Conservation (phyloP, 1,140 invertebrate genomes). For the Cotesia vestalis region DNA sequence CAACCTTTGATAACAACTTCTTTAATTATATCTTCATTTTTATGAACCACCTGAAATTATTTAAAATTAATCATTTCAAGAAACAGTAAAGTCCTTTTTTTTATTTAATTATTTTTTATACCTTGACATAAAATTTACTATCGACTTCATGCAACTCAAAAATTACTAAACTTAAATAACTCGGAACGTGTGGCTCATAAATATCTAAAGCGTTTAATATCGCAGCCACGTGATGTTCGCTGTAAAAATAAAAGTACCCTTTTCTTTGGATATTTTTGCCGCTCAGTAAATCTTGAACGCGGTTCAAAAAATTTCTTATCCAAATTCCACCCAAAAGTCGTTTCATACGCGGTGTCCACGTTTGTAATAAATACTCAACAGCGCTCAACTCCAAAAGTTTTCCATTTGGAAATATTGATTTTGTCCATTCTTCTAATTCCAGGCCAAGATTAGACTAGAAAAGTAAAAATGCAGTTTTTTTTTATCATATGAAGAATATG, state of each 20-base stretch:
- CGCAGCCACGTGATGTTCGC: slow-evolving; percentile 78
- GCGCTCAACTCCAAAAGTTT: slow-evolving; percentile 63
- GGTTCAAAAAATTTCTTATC: slow-evolving; percentile 66
- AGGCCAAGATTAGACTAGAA: slow-evolving; percentile 16
- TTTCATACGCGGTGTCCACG: slow-evolving; percentile 57
- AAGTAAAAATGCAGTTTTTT: background rate
- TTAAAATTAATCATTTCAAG: background rate
- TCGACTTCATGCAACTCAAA: slow-evolving; percentile 50
- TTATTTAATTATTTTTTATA: slow-evolving; percentile 17
- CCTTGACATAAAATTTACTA: slow-evolving; percentile 43
- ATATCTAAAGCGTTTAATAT: slow-evolving; percentile 72
- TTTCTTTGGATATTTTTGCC: slow-evolving; percentile 58
- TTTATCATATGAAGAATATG: background rate
- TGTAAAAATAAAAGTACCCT: slow-evolving; percentile 71
- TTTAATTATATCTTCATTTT: slow-evolving; percentile 23
- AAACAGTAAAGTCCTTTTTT: too few relatives aligned
- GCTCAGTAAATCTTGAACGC: slow-evolving; percentile 50
- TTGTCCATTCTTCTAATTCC: slow-evolving; percentile 24
- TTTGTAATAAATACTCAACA: slow-evolving; percentile 62
- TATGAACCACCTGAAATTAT: slow-evolving; percentile 25
- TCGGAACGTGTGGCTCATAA: slow-evolving; percentile 70
- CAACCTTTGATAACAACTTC: slow-evolving; percentile 33
- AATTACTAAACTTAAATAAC: slow-evolving; percentile 65
- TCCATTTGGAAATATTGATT: slow-evolving; percentile 28
- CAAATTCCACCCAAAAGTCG: slow-evolving; percentile 61